Evolutionary conservation across 2,113 vertebrate genomes (phyloP), one percentile per base, ranked within the genome.

Genomic region (Nicator chloris): DNA sequence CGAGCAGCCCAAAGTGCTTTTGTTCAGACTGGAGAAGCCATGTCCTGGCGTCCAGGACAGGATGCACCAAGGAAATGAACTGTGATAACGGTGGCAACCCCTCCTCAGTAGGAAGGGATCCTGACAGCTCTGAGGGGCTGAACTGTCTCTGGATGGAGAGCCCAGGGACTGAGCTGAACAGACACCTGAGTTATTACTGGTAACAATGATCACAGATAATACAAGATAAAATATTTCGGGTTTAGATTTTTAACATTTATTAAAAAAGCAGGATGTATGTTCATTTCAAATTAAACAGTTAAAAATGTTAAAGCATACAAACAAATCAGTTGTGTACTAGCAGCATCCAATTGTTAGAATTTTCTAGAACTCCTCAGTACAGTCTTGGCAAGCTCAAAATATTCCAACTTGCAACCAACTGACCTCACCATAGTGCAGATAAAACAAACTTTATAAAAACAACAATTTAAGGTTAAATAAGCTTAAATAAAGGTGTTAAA

Each of bases 401-500:
- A 97, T 97, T 98, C 97, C 97, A 98, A 98, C 98, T 97, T 97
- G 98, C 97, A 98, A 98, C 98, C 96, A 98, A 97, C 97, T 97
- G 96, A 97, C 95, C 96, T 98, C 96, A 96, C 97, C 95, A 93
- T 98, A 98, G 98, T 98, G 98, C 98, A 98, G 98, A 98, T 98
- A 97, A 98, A 97, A 96, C 96, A 96, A 95, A 97, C 94, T 98
- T 98, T 98, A 99, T 98, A 98, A 99, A 99, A 98, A 98, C 98
- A 99, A 99, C 98, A 98, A 97, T 97, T 98, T 98, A 97, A 98
- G 98, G 98, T 99, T 99, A 99, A 99, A 99, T 99, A 99, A 99
- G 98, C 98, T 99, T 99, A 99, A 99, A 99, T 99, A 99, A 98
- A 98, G 98, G 97, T 98, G 98, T 99, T 99, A 99, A 99, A 99